Percentiles rank a stretch among this genome's conserved stretches.
Conservation (phyloP, 2,888 invertebrate species). For the Drosophila colorata region DNA sequence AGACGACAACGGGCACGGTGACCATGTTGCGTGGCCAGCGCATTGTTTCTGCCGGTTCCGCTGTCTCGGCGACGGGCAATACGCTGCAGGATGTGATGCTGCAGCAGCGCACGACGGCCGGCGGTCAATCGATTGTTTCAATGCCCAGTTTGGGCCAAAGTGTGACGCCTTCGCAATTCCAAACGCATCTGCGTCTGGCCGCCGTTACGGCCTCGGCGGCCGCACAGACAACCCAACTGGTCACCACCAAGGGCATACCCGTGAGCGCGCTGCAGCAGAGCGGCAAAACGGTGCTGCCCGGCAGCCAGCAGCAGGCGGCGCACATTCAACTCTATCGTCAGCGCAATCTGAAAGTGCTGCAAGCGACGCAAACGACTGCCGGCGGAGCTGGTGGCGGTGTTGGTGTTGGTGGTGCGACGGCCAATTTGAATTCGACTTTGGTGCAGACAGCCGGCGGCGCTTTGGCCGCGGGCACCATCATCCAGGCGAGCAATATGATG, state of each 20-base stretch:
- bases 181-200: constrained; percentile 83
- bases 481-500: constrained; percentile 83
- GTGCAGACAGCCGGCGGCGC: constrained; percentile 82
- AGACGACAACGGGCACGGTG: constrained; percentile 78
- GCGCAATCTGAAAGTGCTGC: constrained; percentile 83
- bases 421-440: constrained; percentile 69
- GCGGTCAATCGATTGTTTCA: constrained; percentile 85
- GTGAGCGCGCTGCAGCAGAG: constrained; percentile 83
- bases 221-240: constrained; percentile 79
- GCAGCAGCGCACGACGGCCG: constrained; percentile 83
- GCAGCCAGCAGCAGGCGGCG: constrained; percentile 75
- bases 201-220: constrained; percentile 72
- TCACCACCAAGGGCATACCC: constrained; percentile 83
- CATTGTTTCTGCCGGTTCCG: constrained; percentile 82
- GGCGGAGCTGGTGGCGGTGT: constrained; percentile 26
- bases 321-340: constrained; percentile 85
- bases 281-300: constrained; percentile 75
- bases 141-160: constrained; percentile 83
- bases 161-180: constrained; percentile 83
- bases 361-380: constrained; percentile 58
- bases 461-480: constrained; percentile 83
- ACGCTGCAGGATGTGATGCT: constrained; percentile 84
- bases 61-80: constrained; percentile 67
- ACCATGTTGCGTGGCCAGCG: constrained; percentile 84
- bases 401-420: constrained; percentile 23